phyloP scores from a whole-genome alignment of 2,113 vertebrate species.

The Oryzias javanicus region DNA sequence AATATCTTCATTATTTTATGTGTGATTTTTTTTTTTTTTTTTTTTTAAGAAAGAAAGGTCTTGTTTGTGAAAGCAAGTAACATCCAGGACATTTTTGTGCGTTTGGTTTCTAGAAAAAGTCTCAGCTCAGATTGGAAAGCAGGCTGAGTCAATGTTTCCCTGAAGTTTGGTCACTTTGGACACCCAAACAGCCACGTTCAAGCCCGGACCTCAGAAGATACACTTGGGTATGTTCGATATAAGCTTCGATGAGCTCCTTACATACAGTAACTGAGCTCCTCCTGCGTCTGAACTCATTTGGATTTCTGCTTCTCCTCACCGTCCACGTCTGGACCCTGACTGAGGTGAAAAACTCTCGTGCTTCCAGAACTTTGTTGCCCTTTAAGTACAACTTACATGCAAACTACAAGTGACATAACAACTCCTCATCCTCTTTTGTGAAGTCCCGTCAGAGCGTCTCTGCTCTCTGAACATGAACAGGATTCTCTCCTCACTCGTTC shows the following conservation, averaged over 20 bases:
- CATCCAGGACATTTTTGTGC: constrained; percentile 5
- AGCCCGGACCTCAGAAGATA: not conserved
- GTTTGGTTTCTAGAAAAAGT: constrained; percentile 9
- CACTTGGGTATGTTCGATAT: constrained; percentile 7
- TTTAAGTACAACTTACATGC: constrained; percentile 32
- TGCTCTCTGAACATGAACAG: not conserved
- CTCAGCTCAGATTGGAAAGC: constrained; percentile 15
- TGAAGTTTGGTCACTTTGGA: constrained; percentile 42
- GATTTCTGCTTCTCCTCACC: not conserved
- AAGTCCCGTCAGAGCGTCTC: not conserved
- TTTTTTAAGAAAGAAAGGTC: constrained; percentile 22
- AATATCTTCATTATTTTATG: not conserved
- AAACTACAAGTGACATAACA: constrained; percentile 4
- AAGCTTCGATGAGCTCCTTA: constrained; percentile 11
- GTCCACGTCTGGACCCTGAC: not conserved
- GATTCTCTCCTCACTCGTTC: constrained; percentile 64
- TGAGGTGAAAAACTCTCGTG: constrained; percentile 23
- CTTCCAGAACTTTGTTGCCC: constrained; percentile 4
- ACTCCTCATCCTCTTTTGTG: not conserved
- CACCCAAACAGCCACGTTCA: constrained; percentile 42
- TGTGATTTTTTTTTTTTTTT: constrained; percentile 8
- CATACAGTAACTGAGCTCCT: constrained; percentile 39
- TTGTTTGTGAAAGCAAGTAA: constrained; percentile 7
- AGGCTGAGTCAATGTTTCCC: not conserved
- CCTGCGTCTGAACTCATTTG: constrained; percentile 9